These are phyloP conservation scores for Chelonoidis abingdonii DNA, from an alignment of 2,113 vertebrate species.

Conservation along the genomic window DNA sequence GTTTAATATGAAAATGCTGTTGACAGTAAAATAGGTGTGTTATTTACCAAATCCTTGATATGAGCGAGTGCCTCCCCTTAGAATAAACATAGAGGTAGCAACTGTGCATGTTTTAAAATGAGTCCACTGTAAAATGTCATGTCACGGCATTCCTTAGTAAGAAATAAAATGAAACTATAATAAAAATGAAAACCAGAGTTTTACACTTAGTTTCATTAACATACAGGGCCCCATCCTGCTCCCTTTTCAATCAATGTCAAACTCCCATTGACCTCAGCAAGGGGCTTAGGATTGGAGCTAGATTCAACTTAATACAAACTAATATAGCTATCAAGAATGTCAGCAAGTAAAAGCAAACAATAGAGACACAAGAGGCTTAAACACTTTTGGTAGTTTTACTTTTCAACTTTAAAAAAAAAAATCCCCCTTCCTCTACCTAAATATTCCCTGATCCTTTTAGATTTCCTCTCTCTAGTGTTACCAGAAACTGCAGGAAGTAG, in stretches of 20 bases:
- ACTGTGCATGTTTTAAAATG: not conserved
- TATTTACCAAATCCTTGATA: slow-evolving; percentile 22
- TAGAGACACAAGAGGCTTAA: not conserved
- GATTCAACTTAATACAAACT: not conserved
- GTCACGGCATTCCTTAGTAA: slow-evolving; percentile 48
- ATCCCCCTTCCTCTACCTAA: not conserved
- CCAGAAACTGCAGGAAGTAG: not conserved
- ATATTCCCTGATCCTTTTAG: not conserved
- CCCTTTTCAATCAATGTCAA: not conserved
- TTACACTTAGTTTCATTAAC: not conserved
- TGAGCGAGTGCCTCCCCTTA: slow-evolving; percentile 55
- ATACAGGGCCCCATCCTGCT: not conserved
- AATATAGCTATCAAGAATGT: not conserved
- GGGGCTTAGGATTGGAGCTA: not conserved
- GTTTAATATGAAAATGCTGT: not conserved
- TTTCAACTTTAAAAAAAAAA: not conserved
- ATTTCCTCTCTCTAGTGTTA: not conserved
- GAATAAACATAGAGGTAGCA: slow-evolving; percentile 48
- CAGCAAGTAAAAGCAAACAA: slow-evolving; percentile 4
- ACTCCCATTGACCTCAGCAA: not conserved
- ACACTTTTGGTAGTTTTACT: slow-evolving; percentile 19
- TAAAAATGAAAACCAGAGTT: slow-evolving; percentile 28
- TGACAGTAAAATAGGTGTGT: slow-evolving; percentile 26
- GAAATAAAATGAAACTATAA: slow-evolving; percentile 60
- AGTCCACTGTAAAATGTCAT: slow-evolving; percentile 56